Percentiles rank a stretch among this genome's conserved stretches.
phyloP scores from a whole-genome alignment of 1,140 invertebrate genomes.

The Panagrolaimus sp. region DNA sequence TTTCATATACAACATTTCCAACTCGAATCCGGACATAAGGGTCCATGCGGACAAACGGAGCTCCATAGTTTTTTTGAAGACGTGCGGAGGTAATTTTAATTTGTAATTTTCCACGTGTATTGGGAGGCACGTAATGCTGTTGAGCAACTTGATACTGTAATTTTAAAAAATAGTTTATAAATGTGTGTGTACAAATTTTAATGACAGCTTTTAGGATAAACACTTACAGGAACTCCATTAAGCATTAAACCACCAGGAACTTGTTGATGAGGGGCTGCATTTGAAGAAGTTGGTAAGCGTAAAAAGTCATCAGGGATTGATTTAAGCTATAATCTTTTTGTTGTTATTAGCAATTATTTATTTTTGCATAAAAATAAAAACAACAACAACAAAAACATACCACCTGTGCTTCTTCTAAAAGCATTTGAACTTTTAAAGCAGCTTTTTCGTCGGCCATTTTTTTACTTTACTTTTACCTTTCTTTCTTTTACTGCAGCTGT shows the following conservation, averaged over 20 bases:
- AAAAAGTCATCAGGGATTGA: slow-evolving; percentile 4
- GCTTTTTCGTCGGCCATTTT: slow-evolving; percentile 9
- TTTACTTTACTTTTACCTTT: not conserved
- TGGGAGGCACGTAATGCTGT: slow-evolving; percentile 60
- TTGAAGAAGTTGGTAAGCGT: not conserved
- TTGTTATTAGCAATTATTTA: not conserved
- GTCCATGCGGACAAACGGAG: slow-evolving; percentile 77
- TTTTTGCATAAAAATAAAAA: not conserved
- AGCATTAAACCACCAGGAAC: not conserved
- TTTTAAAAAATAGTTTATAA: too few relatives aligned
- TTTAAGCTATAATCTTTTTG: not conserved
- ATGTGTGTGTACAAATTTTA: not conserved
- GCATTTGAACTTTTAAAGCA: not conserved
- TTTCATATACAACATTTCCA: slow-evolving; percentile 87
- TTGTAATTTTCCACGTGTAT: slow-evolving; percentile 70
- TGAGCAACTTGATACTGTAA: slow-evolving; percentile 7
- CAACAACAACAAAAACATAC: not conserved
- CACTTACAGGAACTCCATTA: slow-evolving; percentile 1
- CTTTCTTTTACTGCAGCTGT: too few relatives aligned
- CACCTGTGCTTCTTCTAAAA: not conserved
- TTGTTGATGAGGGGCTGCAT: not conserved
- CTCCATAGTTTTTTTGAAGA: slow-evolving; percentile 88
- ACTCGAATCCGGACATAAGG: slow-evolving; percentile 73
- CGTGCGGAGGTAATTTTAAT: slow-evolving; percentile 69
- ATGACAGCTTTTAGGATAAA: not conserved